phyloP scores from a whole-genome alignment of 2,888 invertebrate species.

The Antheraea assamensis region DNA sequence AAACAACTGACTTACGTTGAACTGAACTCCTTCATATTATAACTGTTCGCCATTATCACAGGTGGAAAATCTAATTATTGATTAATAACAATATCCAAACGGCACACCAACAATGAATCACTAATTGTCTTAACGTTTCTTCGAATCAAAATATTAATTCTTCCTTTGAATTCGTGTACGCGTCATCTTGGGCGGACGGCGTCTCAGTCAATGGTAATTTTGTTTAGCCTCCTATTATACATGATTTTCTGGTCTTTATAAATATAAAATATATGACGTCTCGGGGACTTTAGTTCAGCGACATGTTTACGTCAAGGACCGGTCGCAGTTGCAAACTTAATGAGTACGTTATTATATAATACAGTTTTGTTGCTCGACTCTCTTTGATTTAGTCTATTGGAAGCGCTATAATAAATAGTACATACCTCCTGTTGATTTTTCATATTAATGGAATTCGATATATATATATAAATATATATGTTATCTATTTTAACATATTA shows the following conservation, averaged over 20 bases:
- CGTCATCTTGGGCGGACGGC: conserved; percentile 55
- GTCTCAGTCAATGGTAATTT: conserved; percentile 50
- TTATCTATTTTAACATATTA: too few species aligned
- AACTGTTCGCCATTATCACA: conserved; percentile 66
- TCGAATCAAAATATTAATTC: conserved; percentile 32
- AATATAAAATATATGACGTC: conserved; percentile 46
- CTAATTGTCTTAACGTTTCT: conserved; percentile 32
- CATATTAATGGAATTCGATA: not conserved
- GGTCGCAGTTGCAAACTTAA: not conserved
- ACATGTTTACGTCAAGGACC: conserved; percentile 9
- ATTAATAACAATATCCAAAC: conserved; percentile 21
- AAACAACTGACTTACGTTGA: conserved; percentile 67
- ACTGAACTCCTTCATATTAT: conserved; percentile 77
- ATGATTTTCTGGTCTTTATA: conserved; percentile 45
- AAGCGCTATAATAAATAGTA: not conserved
- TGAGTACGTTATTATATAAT: not conserved
- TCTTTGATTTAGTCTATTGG: not conserved
- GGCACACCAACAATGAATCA: conserved; percentile 22
- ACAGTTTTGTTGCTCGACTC: not conserved
- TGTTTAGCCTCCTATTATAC: conserved; percentile 31
- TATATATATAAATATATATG: not conserved
- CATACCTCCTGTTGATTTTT: not conserved
- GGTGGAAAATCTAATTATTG: conserved; percentile 10
- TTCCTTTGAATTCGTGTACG: conserved; percentile 44
- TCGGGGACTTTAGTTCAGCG: conserved; percentile 41